A percentile compares a stretch with the other conserved stretches of the same genome.
Evolutionary conservation across 1,140 invertebrate species (phyloP).

Genomic region (Triops longicaudatus): DNA sequence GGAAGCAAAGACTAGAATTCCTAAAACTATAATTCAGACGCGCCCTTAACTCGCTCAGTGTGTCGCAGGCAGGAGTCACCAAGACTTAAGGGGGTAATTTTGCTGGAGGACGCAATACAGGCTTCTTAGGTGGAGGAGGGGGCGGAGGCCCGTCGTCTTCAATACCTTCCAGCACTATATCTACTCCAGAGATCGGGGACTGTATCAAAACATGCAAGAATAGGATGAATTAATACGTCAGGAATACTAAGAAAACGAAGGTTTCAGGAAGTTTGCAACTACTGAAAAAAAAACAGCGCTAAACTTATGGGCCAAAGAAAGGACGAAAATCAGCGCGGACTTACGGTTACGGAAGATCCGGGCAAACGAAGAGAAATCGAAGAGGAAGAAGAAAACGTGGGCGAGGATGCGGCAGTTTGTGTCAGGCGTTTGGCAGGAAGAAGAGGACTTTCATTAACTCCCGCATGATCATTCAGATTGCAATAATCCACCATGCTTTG

Average conservation of each 20-base stretch:
- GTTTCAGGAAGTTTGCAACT: not conserved
- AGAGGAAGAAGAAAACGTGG: not conserved
- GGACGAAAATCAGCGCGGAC: constrained; percentile 29
- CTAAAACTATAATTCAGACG: not conserved
- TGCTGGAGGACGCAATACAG: constrained; percentile 33
- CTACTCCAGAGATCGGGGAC: constrained; percentile 37
- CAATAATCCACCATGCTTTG: constrained; percentile 13
- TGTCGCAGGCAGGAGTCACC: not conserved
- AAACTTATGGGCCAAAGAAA: too few species aligned
- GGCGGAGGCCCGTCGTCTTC: constrained; percentile 42
- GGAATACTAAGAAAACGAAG: too few species aligned
- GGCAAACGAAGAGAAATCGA: constrained; percentile 1
- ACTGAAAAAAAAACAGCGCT: not conserved
- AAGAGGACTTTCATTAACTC: not conserved
- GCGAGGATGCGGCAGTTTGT: constrained; percentile 16
- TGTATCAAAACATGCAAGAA: not conserved
- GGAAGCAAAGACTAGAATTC: not conserved
- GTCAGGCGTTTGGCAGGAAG: constrained; percentile 21
- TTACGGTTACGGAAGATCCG: constrained; percentile 22
- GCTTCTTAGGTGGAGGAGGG: constrained; percentile 50
- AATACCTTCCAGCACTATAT: constrained; percentile 17
- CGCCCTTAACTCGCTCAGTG: not conserved
- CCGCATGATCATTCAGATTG: not conserved
- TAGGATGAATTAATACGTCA: not conserved
- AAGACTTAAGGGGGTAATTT: not conserved